phyloP scores from a whole-genome alignment of 2,797 vertebrate species.

The Anguilla megastoma region DNA sequence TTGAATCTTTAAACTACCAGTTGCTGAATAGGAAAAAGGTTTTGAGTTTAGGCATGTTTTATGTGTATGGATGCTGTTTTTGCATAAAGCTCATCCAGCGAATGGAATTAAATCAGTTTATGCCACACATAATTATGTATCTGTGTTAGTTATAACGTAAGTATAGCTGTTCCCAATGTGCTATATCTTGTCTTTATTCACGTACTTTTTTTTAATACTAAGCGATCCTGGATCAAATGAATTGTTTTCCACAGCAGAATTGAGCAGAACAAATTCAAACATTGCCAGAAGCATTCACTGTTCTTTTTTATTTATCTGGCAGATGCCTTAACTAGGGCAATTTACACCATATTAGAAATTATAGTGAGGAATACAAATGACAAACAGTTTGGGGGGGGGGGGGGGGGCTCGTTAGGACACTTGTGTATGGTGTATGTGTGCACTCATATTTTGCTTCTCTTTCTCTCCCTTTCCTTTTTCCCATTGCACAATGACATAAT shows the following conservation, averaged over 20 bases:
- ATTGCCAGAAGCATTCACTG: background rate
- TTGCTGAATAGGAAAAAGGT: background rate
- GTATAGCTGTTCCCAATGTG: background rate
- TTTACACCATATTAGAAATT: background rate
- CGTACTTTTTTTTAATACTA: background rate
- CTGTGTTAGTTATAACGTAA: background rate
- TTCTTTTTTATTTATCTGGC: constrained; percentile 8
- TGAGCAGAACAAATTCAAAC: background rate
- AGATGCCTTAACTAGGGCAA: constrained; percentile 2
- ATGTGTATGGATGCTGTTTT: background rate
- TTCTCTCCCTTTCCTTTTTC: background rate
- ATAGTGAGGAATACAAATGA: background rate
- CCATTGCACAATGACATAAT: background rate
- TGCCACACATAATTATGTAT: background rate
- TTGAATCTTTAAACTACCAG: background rate
- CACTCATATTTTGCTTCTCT: too few relatives aligned
- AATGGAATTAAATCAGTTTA: background rate
- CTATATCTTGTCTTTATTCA: background rate
- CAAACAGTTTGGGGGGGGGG: background rate
- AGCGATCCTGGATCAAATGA: background rate
- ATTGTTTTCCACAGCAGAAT: background rate
- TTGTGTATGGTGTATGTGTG: background rate
- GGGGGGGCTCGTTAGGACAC: background rate
- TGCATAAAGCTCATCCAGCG: background rate
- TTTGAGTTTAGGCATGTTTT: background rate